Conservation (phyloP, 2,888 invertebrate species). For the Dastarcus helophoroides region DNA sequence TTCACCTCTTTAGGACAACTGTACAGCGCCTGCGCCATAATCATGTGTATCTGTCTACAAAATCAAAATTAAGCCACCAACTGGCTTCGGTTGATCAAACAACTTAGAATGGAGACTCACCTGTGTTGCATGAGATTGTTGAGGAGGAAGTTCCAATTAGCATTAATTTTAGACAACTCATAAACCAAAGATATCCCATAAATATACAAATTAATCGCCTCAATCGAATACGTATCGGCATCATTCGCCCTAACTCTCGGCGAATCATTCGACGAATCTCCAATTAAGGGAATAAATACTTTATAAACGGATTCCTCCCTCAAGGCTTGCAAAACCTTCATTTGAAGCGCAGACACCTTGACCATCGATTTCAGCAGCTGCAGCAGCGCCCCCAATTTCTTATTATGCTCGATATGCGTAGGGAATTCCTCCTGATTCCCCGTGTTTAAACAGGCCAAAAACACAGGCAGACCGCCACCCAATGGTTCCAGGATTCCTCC, state of each 20-base stretch:
- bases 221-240: slow-evolving; percentile 27
- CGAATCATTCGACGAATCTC: slow-evolving; percentile 19
- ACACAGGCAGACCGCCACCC: slow-evolving; percentile 31
- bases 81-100: too few relatives aligned
- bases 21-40: slow-evolving; percentile 41
- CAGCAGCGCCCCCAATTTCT: slow-evolving; percentile 37
- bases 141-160: slow-evolving; percentile 37
- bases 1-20: slow-evolving; percentile 37
- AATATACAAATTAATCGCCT: slow-evolving; percentile 38
- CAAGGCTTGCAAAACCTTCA: slow-evolving; percentile 35
- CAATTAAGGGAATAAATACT: slow-evolving; percentile 36
- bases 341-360: slow-evolving; percentile 25
- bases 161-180: slow-evolving; percentile 37
- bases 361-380: slow-evolving; percentile 39
- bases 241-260: slow-evolving; percentile 20
- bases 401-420: slow-evolving; percentile 29
- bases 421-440: slow-evolving; percentile 25
- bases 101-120: slow-evolving; percentile 19
- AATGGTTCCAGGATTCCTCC: slow-evolving; percentile 24
- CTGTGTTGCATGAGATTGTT: slow-evolving; percentile 31
- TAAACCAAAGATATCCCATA: slow-evolving; percentile 40
- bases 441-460: slow-evolving; percentile 33
- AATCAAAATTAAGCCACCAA: too few relatives aligned
- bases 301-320: slow-evolving; percentile 32
- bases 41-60: slow-evolving; percentile 36